Evolutionary conservation across 2,888 invertebrate species (phyloP).

Genomic region (Himalopsyche kuldschensis): DNA sequence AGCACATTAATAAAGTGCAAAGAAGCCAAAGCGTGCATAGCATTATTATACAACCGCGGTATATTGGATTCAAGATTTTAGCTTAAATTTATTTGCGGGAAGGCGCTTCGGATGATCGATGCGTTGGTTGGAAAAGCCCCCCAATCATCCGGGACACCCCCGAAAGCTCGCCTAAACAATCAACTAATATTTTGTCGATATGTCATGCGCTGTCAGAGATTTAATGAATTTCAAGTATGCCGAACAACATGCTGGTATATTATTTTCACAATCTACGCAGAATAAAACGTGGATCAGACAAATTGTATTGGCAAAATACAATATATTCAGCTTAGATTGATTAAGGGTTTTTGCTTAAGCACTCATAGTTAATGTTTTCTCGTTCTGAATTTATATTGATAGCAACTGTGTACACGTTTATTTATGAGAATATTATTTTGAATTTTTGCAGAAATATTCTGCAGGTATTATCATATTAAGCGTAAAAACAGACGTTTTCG

Average conservation of each 20-base stretch:
- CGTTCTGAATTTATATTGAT: neutral
- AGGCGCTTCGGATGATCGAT: neutral
- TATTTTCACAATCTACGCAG: neutral
- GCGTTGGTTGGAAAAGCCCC: neutral
- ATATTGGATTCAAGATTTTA: neutral
- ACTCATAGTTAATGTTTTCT: neutral
- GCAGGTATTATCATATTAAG: neutral
- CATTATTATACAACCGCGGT: neutral
- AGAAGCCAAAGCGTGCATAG: neutral
- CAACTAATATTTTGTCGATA: neutral
- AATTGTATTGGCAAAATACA: neutral
- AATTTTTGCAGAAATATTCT: neutral
- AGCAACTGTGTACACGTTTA: neutral
- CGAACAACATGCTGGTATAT: neutral
- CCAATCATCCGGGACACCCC: neutral
- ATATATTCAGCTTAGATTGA: neutral
- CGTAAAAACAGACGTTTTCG: neutral
- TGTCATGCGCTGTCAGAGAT: neutral
- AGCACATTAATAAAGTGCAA: too few relatives aligned
- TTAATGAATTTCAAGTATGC: conserved; percentile 1
- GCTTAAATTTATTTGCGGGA: neutral
- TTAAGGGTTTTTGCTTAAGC: neutral
- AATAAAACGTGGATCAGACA: neutral
- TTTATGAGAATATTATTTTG: neutral
- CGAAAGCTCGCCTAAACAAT: neutral